Evolutionary conservation across 2,797 vertebrate genomes (phyloP).

Genomic region (Fundulus diaphanus): DNA sequence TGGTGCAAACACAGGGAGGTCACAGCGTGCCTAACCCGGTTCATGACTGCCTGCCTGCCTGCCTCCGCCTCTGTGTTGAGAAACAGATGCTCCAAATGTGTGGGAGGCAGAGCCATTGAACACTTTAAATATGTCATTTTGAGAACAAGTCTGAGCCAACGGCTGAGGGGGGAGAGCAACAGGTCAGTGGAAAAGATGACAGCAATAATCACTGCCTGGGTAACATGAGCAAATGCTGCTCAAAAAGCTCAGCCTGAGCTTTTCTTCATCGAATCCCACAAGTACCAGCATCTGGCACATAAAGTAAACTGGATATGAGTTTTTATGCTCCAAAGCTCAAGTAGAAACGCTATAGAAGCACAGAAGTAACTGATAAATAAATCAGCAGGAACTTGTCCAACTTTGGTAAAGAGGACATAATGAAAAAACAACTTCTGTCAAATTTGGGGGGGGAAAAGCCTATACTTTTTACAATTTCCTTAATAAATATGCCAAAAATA

Average conservation of each 20-base stretch:
- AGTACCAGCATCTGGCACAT: constrained; percentile 18
- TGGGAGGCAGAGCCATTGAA: not conserved
- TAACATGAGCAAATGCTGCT: constrained; percentile 11
- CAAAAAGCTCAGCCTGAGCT: constrained; percentile 13
- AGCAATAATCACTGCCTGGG: constrained; percentile 12
- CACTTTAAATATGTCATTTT: not conserved
- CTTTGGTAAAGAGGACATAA: too few species aligned
- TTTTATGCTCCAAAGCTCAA: not conserved
- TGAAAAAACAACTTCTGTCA: too few species aligned
- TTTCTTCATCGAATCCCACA: constrained; percentile 25
- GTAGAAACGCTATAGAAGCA: constrained; percentile 7
- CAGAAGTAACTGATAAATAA: constrained; percentile 2
- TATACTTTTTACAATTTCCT: too few species aligned
- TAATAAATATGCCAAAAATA: too few species aligned
- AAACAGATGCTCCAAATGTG: not conserved
- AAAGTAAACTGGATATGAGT: not conserved
- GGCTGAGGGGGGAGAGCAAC: constrained; percentile 12
- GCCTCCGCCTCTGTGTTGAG: not conserved
- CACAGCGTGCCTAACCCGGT: constrained; percentile 8
- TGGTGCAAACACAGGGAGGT: constrained; percentile 8
- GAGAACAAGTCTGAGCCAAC: not conserved
- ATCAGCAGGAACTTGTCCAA: too few species aligned
- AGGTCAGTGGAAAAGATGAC: constrained; percentile 13
- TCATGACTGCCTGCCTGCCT: constrained; percentile 4
- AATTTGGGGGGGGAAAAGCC: too few species aligned